Evolutionary conservation across 2,797 vertebrate genomes (phyloP).

Genomic region (Pangasius sanitwongsei): DNA sequence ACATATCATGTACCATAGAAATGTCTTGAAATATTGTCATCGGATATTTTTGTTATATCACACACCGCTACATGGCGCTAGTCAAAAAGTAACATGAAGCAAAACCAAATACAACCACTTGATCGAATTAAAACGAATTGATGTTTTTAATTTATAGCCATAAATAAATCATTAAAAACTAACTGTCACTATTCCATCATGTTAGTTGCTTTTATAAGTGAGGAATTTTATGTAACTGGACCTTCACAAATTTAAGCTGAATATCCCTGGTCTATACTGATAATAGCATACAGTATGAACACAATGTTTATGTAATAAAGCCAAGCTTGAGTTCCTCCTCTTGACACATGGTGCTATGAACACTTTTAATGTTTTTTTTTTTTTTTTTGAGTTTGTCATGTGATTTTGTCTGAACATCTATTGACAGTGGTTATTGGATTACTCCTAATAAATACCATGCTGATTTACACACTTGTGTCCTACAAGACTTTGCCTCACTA

Average conservation of each 20-base stretch:
- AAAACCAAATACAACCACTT: neutral
- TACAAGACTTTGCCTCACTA: neutral
- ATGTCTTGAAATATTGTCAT: neutral
- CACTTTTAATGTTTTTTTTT: no score
- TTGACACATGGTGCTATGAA: neutral
- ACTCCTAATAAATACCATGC: neutral
- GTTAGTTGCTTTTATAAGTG: neutral
- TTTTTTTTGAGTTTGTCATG: neutral
- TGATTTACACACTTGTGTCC: neutral
- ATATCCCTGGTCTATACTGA: no score
- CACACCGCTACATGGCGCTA: no score
- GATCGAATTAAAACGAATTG: no score
- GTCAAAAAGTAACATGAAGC: neutral
- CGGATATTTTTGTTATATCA: neutral
- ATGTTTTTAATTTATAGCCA: neutral
- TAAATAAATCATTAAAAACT: neutral
- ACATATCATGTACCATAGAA: neutral
- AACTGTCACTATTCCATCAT: neutral
- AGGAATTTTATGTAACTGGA: neutral
- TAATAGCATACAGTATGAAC: neutral
- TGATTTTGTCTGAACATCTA: neutral
- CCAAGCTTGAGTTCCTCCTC: neutral
- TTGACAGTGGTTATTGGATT: neutral
- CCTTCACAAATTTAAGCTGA: neutral
- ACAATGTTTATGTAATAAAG: neutral